phyloP scores from a whole-genome alignment of 2,888 invertebrate species.

The Noctua janthina region DNA sequence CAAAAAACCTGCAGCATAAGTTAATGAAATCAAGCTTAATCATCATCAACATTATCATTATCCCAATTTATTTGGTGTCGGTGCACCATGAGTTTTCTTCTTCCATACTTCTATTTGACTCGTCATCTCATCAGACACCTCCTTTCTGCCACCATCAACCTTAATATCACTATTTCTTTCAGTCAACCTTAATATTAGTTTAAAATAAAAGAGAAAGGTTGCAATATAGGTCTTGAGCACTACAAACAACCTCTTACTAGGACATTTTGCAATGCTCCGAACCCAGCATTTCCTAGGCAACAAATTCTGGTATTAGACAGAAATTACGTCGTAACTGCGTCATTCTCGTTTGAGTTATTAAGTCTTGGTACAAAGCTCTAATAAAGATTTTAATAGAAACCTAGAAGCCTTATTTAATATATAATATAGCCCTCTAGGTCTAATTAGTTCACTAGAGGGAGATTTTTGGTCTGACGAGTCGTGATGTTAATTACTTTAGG shows the following conservation, averaged over 20 bases:
- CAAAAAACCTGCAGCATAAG: neutral
- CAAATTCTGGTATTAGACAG: conserved; percentile 49
- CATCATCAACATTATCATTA: no score
- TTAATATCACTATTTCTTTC: no score
- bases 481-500: neutral
- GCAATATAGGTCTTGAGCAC: conserved; percentile 4
- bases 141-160: no score
- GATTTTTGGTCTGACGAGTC: conserved; percentile 12
- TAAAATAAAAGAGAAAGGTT: conserved; percentile 17
- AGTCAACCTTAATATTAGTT: neutral
- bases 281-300: conserved; percentile 40
- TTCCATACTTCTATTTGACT: no score
- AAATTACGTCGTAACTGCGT: conserved; percentile 26
- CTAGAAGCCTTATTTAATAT: conserved; percentile 25
- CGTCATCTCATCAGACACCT: no score
- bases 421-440: conserved; percentile 1
- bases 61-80: no score
- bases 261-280: conserved; percentile 44
- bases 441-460: conserved; percentile 20
- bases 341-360: conserved; percentile 33
- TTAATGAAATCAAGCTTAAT: neutral
- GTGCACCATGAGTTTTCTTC: no score
- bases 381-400: neutral
- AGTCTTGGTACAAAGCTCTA: neutral
- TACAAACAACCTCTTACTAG: conserved; percentile 13